Conservation (phyloP, 2,113 vertebrate genomes). For the Saccopteryx leptura region DNA sequence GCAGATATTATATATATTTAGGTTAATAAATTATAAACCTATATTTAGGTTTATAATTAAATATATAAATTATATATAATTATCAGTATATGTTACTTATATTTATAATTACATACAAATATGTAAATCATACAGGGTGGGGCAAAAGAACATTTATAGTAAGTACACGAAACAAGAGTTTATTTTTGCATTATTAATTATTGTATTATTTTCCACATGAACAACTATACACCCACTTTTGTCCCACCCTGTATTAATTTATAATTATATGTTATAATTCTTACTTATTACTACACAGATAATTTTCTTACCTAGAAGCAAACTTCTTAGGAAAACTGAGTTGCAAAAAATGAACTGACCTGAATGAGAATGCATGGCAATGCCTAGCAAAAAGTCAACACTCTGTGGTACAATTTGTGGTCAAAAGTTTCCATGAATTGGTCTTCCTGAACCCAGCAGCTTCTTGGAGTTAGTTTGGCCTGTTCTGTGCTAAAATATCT, state of each 20-base stretch:
- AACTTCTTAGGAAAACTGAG: conserved; percentile 14
- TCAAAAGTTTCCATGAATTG: neutral
- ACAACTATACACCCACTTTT: neutral
- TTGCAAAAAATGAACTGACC: neutral
- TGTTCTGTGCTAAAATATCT: conserved; percentile 13
- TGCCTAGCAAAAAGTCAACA: neutral
- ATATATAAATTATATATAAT: neutral
- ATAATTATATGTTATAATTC: neutral
- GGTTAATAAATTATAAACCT: no score
- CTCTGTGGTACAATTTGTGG: neutral
- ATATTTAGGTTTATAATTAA: neutral
- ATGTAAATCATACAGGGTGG: neutral
- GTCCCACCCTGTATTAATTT: neutral
- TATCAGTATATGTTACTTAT: neutral
- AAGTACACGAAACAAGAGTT: neutral
- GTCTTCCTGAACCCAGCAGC: neutral
- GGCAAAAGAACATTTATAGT: neutral
- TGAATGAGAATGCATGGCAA: neutral
- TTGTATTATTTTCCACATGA: neutral
- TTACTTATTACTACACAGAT: neutral
- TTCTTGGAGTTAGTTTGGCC: neutral
- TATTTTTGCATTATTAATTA: neutral
- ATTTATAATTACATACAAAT: neutral
- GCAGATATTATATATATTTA: neutral
- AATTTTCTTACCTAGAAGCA: conserved; percentile 17